Evolutionary conservation across 2,888 invertebrate species (phyloP).

Genomic region (Trichacis sp.): DNA sequence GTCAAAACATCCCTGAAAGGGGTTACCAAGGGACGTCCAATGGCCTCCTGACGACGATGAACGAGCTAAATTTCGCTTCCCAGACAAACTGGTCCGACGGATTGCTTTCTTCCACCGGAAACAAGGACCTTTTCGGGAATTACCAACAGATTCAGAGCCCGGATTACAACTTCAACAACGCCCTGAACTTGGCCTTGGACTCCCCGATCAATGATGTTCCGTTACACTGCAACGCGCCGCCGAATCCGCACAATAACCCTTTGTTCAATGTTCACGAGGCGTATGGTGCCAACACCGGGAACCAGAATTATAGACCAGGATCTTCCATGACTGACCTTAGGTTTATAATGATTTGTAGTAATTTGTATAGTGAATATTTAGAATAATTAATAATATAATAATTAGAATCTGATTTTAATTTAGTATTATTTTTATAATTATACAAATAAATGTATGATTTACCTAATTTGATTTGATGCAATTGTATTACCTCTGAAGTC

Average conservation of each 20-base stretch:
- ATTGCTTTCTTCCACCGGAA: conserved; percentile 46
- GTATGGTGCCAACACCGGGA: conserved; percentile 50
- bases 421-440: too few relatives aligned
- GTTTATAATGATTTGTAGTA: too few relatives aligned
- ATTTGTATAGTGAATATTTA: too few relatives aligned
- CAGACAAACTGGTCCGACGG: conserved; percentile 54
- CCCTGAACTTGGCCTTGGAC: conserved; percentile 45
- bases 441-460: too few relatives aligned
- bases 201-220: conserved; percentile 51
- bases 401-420: too few relatives aligned
- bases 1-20: conserved; percentile 31
- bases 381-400: too few relatives aligned
- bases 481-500: too few relatives aligned
- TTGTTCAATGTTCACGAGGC: conserved; percentile 58
- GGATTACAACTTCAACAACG: conserved; percentile 61
- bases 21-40: conserved; percentile 51
- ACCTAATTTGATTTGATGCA: too few relatives aligned
- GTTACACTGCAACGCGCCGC: conserved; percentile 47
- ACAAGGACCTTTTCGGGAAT: conserved; percentile 58
- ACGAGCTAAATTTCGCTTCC: conserved; percentile 47
- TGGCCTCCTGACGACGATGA: conserved; percentile 51
- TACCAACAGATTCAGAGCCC: conserved; percentile 55
- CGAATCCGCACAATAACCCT: conserved; percentile 52
- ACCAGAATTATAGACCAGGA: conserved; percentile 55
- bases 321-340: conserved; percentile 62